These are phyloP conservation scores for Zygothrica quintamaculata DNA, from an alignment of 2,888 invertebrate species.

Conservation along the genomic window DNA sequence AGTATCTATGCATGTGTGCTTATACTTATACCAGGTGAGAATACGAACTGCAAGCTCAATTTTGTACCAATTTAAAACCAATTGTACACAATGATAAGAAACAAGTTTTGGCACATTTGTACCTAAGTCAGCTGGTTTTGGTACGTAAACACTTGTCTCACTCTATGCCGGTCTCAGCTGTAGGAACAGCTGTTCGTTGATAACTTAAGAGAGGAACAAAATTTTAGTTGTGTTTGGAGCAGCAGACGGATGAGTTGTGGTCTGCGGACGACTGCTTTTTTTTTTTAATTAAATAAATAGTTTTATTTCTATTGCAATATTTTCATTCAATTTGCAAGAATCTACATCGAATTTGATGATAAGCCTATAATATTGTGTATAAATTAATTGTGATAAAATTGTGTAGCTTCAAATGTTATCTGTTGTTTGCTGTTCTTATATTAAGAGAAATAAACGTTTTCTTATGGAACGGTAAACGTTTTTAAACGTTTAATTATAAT, in stretches of 20 bases:
- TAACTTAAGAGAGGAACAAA: slow-evolving; percentile 13
- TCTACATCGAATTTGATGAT: slow-evolving; percentile 3
- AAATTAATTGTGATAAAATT: slow-evolving; percentile 30
- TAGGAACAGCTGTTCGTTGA: slow-evolving; percentile 35
- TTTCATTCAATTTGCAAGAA: slow-evolving; percentile 8
- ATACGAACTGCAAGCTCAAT: no score
- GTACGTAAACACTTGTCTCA: slow-evolving; percentile 33
- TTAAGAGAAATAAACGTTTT: slow-evolving; percentile 10
- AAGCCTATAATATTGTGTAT: background rate
- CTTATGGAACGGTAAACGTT: slow-evolving; percentile 38
- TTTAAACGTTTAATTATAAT: slow-evolving; percentile 25
- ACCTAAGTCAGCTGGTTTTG: no score
- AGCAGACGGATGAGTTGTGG: slow-evolving; percentile 13
- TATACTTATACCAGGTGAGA: no score
- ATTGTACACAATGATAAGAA: background rate
- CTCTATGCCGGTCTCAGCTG: slow-evolving; percentile 39
- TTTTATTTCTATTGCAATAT: slow-evolving; percentile 21
- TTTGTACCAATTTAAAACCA: background rate
- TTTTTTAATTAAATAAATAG: slow-evolving; percentile 36
- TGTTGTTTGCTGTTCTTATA: slow-evolving; percentile 5
- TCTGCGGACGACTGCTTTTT: background rate
- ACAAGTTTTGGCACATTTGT: no score
- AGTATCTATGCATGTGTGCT: no score
- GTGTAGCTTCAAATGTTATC: background rate
- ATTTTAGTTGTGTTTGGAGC: slow-evolving; percentile 48